Evolutionary conservation across 2,888 invertebrate species (phyloP).

Genomic region (Limnephilus marmoratus): DNA sequence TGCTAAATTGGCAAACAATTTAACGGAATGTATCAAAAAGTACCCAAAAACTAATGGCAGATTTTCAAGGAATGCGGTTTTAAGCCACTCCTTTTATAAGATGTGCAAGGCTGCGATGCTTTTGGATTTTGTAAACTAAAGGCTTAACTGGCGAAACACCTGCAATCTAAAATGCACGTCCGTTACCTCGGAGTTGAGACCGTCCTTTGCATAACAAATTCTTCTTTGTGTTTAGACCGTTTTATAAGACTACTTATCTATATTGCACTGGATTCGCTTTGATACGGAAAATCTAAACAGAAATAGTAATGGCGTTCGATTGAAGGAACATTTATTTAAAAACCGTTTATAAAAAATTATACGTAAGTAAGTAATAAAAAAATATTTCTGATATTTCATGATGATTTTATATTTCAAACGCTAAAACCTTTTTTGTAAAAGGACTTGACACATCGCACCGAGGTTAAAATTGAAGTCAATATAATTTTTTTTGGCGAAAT

Average conservation of each 20-base stretch:
- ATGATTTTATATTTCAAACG: too few species aligned
- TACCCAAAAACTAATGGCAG: neutral
- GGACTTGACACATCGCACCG: too few species aligned
- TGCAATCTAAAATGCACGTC: slow-evolving; percentile 58
- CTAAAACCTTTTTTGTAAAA: too few species aligned
- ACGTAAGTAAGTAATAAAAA: too few species aligned
- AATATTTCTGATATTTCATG: too few species aligned
- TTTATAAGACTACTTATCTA: neutral
- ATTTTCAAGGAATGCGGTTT: neutral
- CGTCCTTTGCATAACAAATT: slow-evolving; percentile 57
- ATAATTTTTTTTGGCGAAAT: too few species aligned
- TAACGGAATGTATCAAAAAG: neutral
- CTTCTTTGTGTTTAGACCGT: slow-evolving; percentile 45
- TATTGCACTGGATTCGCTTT: neutral
- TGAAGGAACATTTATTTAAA: neutral
- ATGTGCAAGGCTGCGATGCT: neutral
- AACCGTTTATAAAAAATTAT: too few species aligned
- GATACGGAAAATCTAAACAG: neutral
- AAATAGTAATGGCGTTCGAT: neutral
- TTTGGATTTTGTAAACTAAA: neutral
- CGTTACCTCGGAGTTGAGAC: slow-evolving; percentile 47
- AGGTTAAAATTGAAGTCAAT: too few species aligned
- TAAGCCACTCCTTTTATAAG: neutral
- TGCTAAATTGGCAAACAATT: neutral
- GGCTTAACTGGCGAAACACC: slow-evolving; percentile 47